Evolutionary conservation across 2,888 invertebrate species (phyloP).

Genomic region (Melipona beecheii): DNA sequence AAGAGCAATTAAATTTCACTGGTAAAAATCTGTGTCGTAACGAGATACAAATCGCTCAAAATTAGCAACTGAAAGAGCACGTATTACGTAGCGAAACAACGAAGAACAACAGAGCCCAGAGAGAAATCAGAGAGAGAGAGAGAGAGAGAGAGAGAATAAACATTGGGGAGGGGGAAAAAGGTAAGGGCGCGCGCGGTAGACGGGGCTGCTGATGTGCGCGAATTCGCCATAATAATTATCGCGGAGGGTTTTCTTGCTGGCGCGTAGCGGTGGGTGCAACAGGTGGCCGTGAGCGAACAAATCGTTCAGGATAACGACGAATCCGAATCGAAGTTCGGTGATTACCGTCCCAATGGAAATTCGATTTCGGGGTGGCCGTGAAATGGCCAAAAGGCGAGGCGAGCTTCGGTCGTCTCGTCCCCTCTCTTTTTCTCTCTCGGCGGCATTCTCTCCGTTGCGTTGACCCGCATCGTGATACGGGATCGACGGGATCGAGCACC

Average conservation of each 20-base stretch:
- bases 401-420: constrained; percentile 7
- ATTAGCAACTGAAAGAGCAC: too few species aligned
- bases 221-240: constrained; percentile 75
- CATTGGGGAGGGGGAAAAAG: not conserved
- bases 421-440: not conserved
- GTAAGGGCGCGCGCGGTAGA: constrained; percentile 18
- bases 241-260: constrained; percentile 63
- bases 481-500: too few species aligned
- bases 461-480: constrained; percentile 28
- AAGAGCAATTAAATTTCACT: too few species aligned
- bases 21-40: too few species aligned
- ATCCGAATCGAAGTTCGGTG: constrained; percentile 72
- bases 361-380: constrained; percentile 67
- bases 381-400: constrained; percentile 57
- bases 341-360: constrained; percentile 69
- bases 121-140: fast-evolving
- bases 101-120: not conserved
- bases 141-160: not conserved
- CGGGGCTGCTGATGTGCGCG: constrained; percentile 40
- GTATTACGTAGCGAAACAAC: not conserved
- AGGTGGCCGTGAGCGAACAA: constrained; percentile 77
- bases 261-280: constrained; percentile 65
- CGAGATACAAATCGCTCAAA: too few species aligned
- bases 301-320: constrained; percentile 78
- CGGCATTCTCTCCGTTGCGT: not conserved